Evolutionary conservation across 2,113 vertebrate species (phyloP).

Genomic region (Bucco capensis): DNA sequence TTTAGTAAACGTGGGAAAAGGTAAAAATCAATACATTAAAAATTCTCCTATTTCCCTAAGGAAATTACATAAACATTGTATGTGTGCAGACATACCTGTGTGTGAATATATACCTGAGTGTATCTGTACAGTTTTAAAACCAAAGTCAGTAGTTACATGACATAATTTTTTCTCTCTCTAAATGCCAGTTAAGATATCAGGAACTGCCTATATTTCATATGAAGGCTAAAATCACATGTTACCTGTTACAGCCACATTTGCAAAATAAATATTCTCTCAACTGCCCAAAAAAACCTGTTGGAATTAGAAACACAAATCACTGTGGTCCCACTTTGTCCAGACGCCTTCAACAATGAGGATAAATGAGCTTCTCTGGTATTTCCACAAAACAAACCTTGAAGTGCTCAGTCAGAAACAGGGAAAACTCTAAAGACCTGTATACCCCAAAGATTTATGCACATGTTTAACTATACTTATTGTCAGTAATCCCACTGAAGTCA

Average conservation of each 20-base stretch:
- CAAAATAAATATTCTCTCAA: not conserved
- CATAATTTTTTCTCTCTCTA: not conserved
- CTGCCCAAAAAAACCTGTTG: not conserved
- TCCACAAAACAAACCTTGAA: not conserved
- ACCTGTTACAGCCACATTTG: not conserved
- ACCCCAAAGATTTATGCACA: not conserved
- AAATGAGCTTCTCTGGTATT: not conserved
- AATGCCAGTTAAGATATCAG: not conserved
- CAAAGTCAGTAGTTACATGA: not conserved
- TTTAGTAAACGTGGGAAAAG: not conserved
- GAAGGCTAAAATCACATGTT: not conserved
- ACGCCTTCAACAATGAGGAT: not conserved
- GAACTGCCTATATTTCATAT: not conserved
- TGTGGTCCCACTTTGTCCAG: not conserved
- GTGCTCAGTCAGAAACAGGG: not conserved
- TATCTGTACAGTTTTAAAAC: not conserved
- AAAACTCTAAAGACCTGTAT: not conserved
- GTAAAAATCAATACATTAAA: not conserved
- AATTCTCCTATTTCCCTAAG: not conserved
- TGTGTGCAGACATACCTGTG: not conserved
- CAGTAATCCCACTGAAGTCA: not conserved
- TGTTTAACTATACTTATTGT: not conserved
- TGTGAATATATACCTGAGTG: not conserved
- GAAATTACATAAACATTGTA: not conserved
- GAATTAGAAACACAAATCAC: not conserved